phyloP scores from a whole-genome alignment of 2,113 vertebrate genomes.

The Panthera uncia region DNA sequence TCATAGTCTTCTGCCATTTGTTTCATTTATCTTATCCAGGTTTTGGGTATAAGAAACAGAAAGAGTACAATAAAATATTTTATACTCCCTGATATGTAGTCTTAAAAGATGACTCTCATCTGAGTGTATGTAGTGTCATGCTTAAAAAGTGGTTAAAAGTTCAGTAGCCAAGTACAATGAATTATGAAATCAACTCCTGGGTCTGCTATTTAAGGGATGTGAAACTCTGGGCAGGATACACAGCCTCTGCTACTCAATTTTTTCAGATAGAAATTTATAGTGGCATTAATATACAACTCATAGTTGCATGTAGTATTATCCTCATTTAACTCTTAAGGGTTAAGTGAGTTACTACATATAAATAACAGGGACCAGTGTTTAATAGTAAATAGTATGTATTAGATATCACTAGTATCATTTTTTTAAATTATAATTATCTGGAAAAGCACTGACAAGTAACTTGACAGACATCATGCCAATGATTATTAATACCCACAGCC shows the following conservation, averaged over 20 bases:
- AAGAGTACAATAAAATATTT: neutral
- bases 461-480: neutral
- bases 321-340: slow-evolving; percentile 1
- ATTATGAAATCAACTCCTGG: neutral
- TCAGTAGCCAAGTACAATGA: neutral
- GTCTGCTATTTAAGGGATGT: neutral
- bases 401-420: neutral
- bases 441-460: neutral
- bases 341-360: neutral
- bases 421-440: neutral
- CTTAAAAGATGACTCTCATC: neutral
- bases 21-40: slow-evolving; percentile 22
- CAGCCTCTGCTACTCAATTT: neutral
- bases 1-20: neutral
- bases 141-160: neutral
- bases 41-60: neutral
- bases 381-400: neutral
- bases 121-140: neutral
- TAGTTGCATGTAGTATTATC: neutral
- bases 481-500: neutral
- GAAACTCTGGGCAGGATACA: neutral
- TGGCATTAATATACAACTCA: neutral
- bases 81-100: neutral
- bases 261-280: neutral
- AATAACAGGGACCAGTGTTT: slow-evolving; percentile 6